Conservation (phyloP, 2,113 vertebrate genomes). For the Carassius gibelio region DNA sequence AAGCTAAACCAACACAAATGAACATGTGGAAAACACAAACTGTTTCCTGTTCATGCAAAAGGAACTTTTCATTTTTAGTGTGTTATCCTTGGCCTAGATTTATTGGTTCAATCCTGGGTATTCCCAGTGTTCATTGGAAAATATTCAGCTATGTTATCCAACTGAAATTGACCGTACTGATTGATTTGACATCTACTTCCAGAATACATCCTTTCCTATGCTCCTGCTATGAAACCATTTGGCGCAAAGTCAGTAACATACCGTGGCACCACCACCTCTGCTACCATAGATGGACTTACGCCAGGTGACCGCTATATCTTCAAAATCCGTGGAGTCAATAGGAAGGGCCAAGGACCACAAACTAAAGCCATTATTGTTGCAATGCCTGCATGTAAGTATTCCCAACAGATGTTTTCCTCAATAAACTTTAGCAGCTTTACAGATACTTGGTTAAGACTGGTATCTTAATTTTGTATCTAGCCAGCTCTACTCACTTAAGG, state of each 20-base stretch:
- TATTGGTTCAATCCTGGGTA: slow-evolving; percentile 21
- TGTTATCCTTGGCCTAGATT: slow-evolving; percentile 36
- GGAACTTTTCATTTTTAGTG: slow-evolving; percentile 16
- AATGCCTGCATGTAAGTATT: slow-evolving; percentile 87
- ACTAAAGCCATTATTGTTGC: slow-evolving; percentile 90
- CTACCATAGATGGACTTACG: slow-evolving; percentile 87
- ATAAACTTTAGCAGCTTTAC: not conserved
- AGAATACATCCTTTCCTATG: slow-evolving; percentile 98
- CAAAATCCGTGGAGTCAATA: slow-evolving; percentile 93
- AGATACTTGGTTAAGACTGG: slow-evolving; percentile 15
- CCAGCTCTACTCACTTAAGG: slow-evolving; percentile 67
- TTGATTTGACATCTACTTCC: slow-evolving; percentile 75
- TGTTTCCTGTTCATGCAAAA: not conserved
- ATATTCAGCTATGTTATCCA: slow-evolving; percentile 18
- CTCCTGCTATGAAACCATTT: slow-evolving; percentile 96
- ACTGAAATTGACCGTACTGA: slow-evolving; percentile 36
- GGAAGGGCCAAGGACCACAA: slow-evolving; percentile 91
- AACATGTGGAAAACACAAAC: slow-evolving; percentile 6
- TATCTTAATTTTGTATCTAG: slow-evolving; percentile 69
- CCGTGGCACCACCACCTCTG: slow-evolving; percentile 82
- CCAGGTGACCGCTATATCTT: slow-evolving; percentile 96
- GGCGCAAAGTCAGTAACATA: slow-evolving; percentile 92
- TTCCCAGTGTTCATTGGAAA: slow-evolving; percentile 35
- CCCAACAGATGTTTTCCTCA: slow-evolving; percentile 1
- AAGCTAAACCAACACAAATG: slow-evolving; percentile 13